These are phyloP conservation scores for Rhopalosiphum padi DNA, from an alignment of 1,140 invertebrate species.

Conservation along the genomic window DNA sequence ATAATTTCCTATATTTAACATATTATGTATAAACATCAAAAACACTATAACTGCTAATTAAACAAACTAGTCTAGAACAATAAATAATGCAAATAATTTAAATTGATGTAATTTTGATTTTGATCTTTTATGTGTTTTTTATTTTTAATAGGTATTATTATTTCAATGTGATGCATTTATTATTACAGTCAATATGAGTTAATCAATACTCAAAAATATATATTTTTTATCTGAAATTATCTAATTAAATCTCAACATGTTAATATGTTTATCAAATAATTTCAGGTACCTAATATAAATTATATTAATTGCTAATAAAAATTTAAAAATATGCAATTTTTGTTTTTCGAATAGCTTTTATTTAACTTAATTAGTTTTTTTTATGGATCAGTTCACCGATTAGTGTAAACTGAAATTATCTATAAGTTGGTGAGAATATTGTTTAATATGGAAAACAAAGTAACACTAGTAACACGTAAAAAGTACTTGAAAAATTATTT, in stretches of 20 bases:
- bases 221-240: too few relatives aligned
- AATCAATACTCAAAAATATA: too few relatives aligned
- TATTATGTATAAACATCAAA: too few relatives aligned
- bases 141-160: too few relatives aligned
- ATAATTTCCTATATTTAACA: too few relatives aligned
- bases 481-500: neutral
- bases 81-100: neutral
- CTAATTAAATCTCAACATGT: too few relatives aligned
- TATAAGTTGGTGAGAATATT: neutral
- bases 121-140: neutral
- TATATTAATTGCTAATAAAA: neutral
- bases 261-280: too few relatives aligned
- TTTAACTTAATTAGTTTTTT: neutral
- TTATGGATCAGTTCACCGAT: neutral
- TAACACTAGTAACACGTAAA: neutral
- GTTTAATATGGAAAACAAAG: neutral
- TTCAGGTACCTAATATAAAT: neutral
- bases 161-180: neutral
- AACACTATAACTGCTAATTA: too few relatives aligned
- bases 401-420: neutral
- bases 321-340: neutral
- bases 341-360: neutral
- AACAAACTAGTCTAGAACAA: neutral
- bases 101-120: too few relatives aligned
- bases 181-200: neutral